Evolutionary conservation across 2,797 vertebrate species (phyloP).

Genomic region (Rhodeus uyekii): DNA sequence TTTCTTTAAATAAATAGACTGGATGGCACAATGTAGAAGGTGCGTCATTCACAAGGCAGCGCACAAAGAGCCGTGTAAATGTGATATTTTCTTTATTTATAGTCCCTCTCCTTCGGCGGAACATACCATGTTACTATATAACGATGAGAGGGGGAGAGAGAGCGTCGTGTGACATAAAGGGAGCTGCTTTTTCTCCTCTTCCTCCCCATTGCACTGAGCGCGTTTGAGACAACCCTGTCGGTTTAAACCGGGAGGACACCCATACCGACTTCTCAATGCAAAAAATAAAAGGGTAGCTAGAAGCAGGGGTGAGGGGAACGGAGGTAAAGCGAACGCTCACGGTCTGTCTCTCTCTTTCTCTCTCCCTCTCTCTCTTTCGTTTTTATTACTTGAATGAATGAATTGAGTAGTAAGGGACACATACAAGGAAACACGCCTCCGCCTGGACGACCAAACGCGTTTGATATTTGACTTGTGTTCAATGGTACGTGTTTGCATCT

Average conservation of each 20-base stretch:
- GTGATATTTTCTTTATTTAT: conserved; percentile 80
- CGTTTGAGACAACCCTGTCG: conserved; percentile 86
- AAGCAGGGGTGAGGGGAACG: conserved; percentile 78
- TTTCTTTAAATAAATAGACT: not conserved
- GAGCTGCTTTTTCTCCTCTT: conserved; percentile 62
- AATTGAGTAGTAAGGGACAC: conserved; percentile 77
- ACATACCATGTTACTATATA: conserved; percentile 70
- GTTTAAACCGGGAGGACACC: conserved; percentile 99
- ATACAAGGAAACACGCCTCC: conserved; percentile 77
- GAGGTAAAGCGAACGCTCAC: conserved; percentile 78
- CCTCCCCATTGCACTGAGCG: conserved; percentile 79
- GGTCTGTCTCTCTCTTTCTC: conserved; percentile 67
- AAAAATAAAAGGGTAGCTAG: conserved; percentile 85
- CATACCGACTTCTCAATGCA: conserved; percentile 93
- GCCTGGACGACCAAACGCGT: conserved; percentile 73
- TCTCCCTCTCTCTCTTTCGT: conserved; percentile 43
- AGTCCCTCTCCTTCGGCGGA: conserved; percentile 75
- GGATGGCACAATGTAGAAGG: conserved; percentile 21
- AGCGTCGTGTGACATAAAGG: conserved; percentile 58
- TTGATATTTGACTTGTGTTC: conserved; percentile 75
- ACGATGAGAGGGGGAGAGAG: conserved; percentile 51
- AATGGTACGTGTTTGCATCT: conserved; percentile 77
- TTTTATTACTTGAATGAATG: conserved; percentile 78
- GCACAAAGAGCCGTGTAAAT: conserved; percentile 78
- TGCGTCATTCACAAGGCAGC: conserved; percentile 63